Percentiles rank a stretch among this genome's conserved stretches.
phyloP scores from a whole-genome alignment of 2,888 invertebrate species.

The Scaptodrosophila latifasciaeformis region DNA sequence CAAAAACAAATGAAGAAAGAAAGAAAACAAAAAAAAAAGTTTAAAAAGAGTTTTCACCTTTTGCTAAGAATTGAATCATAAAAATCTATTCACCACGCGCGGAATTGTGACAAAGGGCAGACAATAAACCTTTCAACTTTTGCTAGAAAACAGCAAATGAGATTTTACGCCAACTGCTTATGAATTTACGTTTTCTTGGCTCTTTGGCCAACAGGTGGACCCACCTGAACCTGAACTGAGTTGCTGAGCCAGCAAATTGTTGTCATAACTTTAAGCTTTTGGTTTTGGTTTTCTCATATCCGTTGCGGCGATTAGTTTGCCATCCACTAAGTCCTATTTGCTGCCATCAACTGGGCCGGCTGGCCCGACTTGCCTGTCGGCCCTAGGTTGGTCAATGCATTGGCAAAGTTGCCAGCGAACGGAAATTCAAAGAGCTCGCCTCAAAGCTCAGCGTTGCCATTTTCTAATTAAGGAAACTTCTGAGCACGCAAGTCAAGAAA shows the following conservation, averaged over 20 bases:
- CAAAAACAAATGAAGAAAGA: constrained; percentile 35
- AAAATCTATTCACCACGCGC: constrained; percentile 25
- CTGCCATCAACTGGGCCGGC: no score
- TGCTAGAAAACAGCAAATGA: constrained; percentile 36
- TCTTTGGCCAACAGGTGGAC: no score
- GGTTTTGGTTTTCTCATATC: constrained; percentile 71
- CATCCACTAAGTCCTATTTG: no score
- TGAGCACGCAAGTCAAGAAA: constrained; percentile 5
- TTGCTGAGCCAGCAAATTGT: not conserved
- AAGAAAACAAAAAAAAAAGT: no score
- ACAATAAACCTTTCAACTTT: constrained; percentile 34
- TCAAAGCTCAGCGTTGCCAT: constrained; percentile 20
- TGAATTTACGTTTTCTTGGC: constrained; percentile 40
- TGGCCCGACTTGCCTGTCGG: no score
- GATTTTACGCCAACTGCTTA: constrained; percentile 57
- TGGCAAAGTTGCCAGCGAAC: constrained; percentile 32
- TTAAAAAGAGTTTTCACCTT: no score
- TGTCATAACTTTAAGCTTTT: constrained; percentile 39
- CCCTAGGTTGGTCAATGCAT: no score
- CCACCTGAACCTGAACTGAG: no score
- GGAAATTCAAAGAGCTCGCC: constrained; percentile 50
- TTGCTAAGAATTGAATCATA: constrained; percentile 31
- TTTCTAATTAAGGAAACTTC: constrained; percentile 55
- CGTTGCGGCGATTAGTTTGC: constrained; percentile 55
- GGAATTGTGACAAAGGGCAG: constrained; percentile 20